These are phyloP conservation scores for Caenorhabditis parvicauda DNA, from an alignment of 2,888 invertebrate species.

Conservation along the genomic window DNA sequence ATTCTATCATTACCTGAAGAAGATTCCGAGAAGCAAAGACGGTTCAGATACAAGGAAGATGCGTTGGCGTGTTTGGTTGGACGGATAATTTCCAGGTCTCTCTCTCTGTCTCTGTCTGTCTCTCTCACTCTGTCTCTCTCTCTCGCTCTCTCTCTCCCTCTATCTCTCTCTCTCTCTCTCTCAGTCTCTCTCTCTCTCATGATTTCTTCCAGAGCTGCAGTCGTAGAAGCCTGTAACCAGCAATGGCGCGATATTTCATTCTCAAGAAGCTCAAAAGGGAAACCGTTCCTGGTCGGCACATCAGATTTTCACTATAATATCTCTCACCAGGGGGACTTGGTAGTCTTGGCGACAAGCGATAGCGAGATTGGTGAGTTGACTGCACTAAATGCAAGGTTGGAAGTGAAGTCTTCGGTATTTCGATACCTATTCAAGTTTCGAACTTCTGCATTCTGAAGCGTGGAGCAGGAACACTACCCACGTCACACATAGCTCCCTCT, in stretches of 20 bases:
- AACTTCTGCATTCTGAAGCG: no score
- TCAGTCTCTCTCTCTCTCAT: not conserved
- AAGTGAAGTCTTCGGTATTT: no score
- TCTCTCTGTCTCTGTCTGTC: not conserved
- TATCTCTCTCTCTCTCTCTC: no score
- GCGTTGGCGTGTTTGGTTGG: conserved; percentile 52
- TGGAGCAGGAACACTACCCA: no score
- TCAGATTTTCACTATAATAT: conserved; percentile 48
- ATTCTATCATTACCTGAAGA: conserved; percentile 43
- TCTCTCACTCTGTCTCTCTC: not conserved
- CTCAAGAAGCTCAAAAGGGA: conserved; percentile 51
- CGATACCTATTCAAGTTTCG: no score
- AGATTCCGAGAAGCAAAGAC: conserved; percentile 45
- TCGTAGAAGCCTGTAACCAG: no score
- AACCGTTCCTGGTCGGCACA: conserved; percentile 48
- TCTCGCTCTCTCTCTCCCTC: no score
- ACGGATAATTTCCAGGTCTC: conserved; percentile 47
- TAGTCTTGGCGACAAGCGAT: conserved; percentile 36
- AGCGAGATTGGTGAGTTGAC: conserved; percentile 6
- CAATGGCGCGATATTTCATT: no score
- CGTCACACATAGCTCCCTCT: no score
- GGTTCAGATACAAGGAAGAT: conserved; percentile 51
- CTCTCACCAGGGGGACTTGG: conserved; percentile 62
- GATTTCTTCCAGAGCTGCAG: conserved; percentile 2
- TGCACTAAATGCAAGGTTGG: no score